Conservation (phyloP, 30 jellyfish, hydroid and myxozoan species). For the Nemopilema nomurai region DNA sequence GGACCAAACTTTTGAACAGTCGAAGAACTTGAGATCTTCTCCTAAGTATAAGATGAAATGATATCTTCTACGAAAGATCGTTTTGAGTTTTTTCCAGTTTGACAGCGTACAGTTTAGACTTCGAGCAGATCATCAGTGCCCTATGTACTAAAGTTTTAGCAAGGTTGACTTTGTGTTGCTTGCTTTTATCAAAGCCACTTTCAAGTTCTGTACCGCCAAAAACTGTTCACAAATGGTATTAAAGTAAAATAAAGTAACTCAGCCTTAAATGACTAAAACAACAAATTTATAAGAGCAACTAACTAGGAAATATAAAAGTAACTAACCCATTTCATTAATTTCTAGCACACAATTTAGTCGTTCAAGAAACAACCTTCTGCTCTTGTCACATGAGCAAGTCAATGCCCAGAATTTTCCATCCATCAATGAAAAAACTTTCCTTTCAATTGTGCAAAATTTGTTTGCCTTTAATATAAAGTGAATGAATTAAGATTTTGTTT, state of each 20-base stretch:
- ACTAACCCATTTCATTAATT: neutral
- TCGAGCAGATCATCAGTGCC: neutral
- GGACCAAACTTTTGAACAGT: neutral
- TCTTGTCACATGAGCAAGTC: slow-evolving; percentile 13
- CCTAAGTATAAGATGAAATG: neutral
- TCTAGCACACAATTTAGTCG: neutral
- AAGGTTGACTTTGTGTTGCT: neutral
- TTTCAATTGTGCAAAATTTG: slow-evolving; percentile 7
- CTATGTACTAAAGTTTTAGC: neutral
- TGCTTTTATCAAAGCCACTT: neutral
- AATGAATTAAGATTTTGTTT: neutral
- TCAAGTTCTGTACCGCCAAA: neutral
- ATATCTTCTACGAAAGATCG: neutral
- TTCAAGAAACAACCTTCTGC: neutral
- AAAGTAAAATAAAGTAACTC: neutral
- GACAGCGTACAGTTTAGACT: neutral
- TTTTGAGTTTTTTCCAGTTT: neutral
- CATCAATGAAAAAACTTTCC: neutral
- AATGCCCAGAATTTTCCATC: slow-evolving; percentile 8
- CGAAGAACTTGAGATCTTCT: neutral
- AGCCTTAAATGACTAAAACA: neutral
- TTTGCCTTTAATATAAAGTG: neutral
- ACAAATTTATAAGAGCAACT: neutral
- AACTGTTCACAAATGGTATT: neutral
- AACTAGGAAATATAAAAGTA: neutral